These are phyloP conservation scores for Sceliomorpha sp. DNA, from an alignment of 2,888 invertebrate species.

Conservation along the genomic window DNA sequence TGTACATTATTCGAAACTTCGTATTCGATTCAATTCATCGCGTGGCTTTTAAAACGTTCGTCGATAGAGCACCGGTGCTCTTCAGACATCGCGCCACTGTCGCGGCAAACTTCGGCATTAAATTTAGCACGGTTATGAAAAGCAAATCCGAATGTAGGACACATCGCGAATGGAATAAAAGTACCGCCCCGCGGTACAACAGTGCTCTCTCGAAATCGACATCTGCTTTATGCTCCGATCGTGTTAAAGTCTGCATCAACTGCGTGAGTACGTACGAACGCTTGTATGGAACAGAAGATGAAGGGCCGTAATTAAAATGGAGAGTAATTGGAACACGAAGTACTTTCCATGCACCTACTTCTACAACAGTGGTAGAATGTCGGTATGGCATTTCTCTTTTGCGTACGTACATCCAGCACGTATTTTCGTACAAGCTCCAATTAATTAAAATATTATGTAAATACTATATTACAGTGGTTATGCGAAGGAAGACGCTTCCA, in stretches of 20 bases:
- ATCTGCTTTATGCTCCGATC: slow-evolving; percentile 13
- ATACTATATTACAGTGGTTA: slow-evolving; percentile 23
- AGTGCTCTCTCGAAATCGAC: slow-evolving; percentile 1
- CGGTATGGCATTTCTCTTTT: slow-evolving; percentile 15
- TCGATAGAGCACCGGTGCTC: background rate
- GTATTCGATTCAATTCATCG: background rate
- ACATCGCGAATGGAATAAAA: slow-evolving; percentile 4
- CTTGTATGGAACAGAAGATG: slow-evolving; percentile 24
- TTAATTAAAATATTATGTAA: slow-evolving; percentile 44
- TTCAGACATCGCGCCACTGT: background rate
- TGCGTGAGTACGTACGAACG: slow-evolving; percentile 17
- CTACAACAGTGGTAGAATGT: slow-evolving; percentile 22
- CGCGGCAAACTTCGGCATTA: background rate
- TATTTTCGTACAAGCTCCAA: slow-evolving; percentile 28
- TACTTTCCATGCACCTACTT: slow-evolving; percentile 40
- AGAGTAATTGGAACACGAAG: slow-evolving; percentile 59
- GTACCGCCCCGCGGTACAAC: background rate
- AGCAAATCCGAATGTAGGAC: slow-evolving; percentile 11
- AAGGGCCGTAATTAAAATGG: slow-evolving; percentile 52
- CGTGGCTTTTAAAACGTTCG: slow-evolving; percentile 1
- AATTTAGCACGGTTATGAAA: slow-evolving; percentile 5
- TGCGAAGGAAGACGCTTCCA: slow-evolving; percentile 16
- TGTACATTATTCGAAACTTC: background rate
- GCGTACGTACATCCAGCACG: slow-evolving; percentile 2
- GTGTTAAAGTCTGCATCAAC: slow-evolving; percentile 28